Base-by-base conservation (phyloP, 2,797 vertebrate species). In the Denticeps clupeoides region DNA sequence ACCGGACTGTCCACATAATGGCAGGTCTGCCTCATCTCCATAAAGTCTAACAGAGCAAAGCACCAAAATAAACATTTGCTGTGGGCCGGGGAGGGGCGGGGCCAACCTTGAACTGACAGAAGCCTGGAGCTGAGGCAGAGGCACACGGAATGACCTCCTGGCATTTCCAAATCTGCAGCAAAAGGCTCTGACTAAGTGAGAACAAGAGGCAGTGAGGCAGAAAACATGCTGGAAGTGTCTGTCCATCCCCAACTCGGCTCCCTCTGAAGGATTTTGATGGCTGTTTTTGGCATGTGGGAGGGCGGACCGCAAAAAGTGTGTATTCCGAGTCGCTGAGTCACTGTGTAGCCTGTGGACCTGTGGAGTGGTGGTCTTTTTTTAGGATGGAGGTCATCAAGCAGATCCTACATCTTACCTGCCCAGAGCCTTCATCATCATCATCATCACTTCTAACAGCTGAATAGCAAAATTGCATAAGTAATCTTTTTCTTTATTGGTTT, bases 171-270 rank as follows among this genome's bases (percentile, higher is more conserved):
- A 66, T 72, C 65, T 69, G 59, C 69, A 63, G 63, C 55, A 68
- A 75, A 76, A 70, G 71, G 72, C 65, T 71, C 63, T 65, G 72
- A 78, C 70, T 52, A 77, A 69, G 76, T 75, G 72, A 75, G 73
- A 80, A 74, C 71, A 73, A 59, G 69, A 64, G 50, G 68, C 70
- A 74, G 48, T 62, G 67, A 66, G 70, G 74, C 62, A 45, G 67
- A 80, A 74, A 75, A 75, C 73, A 74, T 68, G 77, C 75, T 70
- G 71, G 68, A 77, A 65, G 75, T 74, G 77, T 74, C 63, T 68
- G 56, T 58, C 68, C 63, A 70, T 56, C 63, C 71, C 63, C 65
- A 53, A 65, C 52, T 59, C 41, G 22, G n/a, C 41, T 65, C 58
- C 54, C 55, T 47, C 55, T 49, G 42, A 59, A 38, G 35, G 35